These are phyloP conservation scores for Prionailurus bengalensis DNA, from an alignment of 2,113 vertebrate species.

Conservation along the genomic window DNA sequence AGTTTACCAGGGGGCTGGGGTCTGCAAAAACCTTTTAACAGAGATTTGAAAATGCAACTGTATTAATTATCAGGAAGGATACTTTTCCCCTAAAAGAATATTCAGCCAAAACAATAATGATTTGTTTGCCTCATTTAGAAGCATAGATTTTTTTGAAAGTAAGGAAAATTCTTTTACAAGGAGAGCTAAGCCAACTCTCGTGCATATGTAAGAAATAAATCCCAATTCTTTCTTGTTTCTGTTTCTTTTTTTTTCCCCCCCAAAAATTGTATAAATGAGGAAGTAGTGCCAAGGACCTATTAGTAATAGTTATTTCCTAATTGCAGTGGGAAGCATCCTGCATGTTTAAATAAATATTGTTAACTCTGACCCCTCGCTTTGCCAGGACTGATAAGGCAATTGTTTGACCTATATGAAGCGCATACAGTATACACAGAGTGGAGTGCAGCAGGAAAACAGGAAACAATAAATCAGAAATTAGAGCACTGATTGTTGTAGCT, in stretches of 20 bases:
- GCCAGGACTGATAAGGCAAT: slow-evolving; percentile 91
- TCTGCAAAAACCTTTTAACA: slow-evolving; percentile 25
- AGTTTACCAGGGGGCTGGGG: not conserved
- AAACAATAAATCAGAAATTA: slow-evolving; percentile 97
- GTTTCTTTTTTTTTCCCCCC: slow-evolving; percentile 52
- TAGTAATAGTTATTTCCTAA: slow-evolving; percentile 94
- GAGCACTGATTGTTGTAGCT: slow-evolving; percentile 94
- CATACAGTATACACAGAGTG: slow-evolving; percentile 91
- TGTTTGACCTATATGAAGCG: slow-evolving; percentile 90
- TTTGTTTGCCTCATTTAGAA: slow-evolving; percentile 70
- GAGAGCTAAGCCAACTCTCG: slow-evolving; percentile 66
- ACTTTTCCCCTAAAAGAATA: slow-evolving; percentile 34
- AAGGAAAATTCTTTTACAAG: slow-evolving; percentile 60
- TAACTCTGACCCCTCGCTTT: slow-evolving; percentile 91
- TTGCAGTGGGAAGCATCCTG: slow-evolving; percentile 93
- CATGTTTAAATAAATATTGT: slow-evolving; percentile 96
- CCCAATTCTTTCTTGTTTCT: slow-evolving; percentile 68
- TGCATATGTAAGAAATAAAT: slow-evolving; percentile 58
- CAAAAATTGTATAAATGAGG: slow-evolving; percentile 86
- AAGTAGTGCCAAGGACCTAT: slow-evolving; percentile 89
- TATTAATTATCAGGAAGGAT: slow-evolving; percentile 44
- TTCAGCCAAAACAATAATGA: slow-evolving; percentile 39
- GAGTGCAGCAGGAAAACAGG: slow-evolving; percentile 94
- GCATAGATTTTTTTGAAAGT: slow-evolving; percentile 63
- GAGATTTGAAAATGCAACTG: slow-evolving; percentile 58